Percentiles rank a stretch among this genome's conserved stretches.
Conservation (phyloP, 2,888 invertebrate genomes). For the Polydrusus cervinus region DNA sequence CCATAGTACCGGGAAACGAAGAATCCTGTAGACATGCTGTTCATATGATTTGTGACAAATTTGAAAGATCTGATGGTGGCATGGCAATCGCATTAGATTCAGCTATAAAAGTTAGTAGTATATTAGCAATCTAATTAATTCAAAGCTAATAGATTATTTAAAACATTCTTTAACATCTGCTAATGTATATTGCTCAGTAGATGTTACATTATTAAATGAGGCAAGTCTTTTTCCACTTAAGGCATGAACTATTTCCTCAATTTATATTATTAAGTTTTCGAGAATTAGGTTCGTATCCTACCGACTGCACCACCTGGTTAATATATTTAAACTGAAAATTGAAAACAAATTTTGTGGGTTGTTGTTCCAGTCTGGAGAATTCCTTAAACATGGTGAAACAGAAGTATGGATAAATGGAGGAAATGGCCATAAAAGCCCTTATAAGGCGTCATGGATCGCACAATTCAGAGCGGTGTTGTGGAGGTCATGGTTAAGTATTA, state of each 20-base stretch:
- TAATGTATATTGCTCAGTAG: too few species aligned
- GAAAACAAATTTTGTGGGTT: too few species aligned
- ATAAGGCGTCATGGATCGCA: constrained; percentile 90
- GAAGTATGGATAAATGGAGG: constrained; percentile 63
- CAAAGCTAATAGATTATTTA: too few species aligned
- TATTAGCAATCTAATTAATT: too few species aligned
- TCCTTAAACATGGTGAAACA: constrained; percentile 50
- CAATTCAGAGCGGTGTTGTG: constrained; percentile 93
- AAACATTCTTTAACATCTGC: too few species aligned
- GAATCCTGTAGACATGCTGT: constrained; percentile 85
- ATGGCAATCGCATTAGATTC: constrained; percentile 77
- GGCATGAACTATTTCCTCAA: too few species aligned
- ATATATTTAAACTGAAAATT: too few species aligned
- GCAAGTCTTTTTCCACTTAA: too few species aligned
- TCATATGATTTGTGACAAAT: constrained; percentile 85
- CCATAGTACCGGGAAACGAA: constrained; percentile 89
- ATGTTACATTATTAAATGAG: too few species aligned
- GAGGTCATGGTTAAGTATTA: constrained; percentile 91
- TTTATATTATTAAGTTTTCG: too few species aligned
- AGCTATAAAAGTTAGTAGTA: constrained; percentile 69
- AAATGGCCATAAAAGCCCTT: constrained; percentile 71
- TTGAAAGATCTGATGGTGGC: constrained; percentile 79
- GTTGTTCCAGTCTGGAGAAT: constrained; percentile 46
- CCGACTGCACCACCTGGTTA: too few species aligned
- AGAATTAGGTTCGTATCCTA: too few species aligned